These are phyloP conservation scores for Gasterosteus nipponicus DNA, from an alignment of 2,113 vertebrate genomes.

Conservation along the genomic window DNA sequence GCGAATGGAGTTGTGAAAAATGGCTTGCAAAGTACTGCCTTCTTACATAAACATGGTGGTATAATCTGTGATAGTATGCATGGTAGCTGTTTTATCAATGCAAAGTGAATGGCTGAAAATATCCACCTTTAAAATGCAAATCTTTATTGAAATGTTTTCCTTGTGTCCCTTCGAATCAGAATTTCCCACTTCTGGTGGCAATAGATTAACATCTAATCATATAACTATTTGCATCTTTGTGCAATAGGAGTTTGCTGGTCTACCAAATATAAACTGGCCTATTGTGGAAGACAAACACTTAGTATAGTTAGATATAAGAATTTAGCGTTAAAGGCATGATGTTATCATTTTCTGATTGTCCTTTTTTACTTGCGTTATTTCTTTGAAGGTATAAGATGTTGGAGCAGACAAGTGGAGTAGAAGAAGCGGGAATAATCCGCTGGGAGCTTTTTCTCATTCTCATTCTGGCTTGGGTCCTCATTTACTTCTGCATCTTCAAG, in stretches of 20 bases:
- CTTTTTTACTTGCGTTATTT: background rate
- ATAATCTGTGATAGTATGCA: background rate
- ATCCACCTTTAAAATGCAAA: background rate
- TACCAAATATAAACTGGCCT: background rate
- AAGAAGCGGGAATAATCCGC: slow-evolving; percentile 69
- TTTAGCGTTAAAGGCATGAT: background rate
- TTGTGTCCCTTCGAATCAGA: background rate
- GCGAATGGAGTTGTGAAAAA: background rate
- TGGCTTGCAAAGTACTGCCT: background rate
- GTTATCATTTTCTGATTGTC: background rate
- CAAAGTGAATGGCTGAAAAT: background rate
- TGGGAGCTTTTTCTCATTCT: slow-evolving; percentile 82
- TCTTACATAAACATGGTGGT: background rate
- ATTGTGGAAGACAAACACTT: background rate
- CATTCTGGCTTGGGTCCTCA: slow-evolving; percentile 79
- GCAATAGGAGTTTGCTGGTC: background rate
- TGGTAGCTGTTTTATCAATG: background rate
- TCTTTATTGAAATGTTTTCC: background rate
- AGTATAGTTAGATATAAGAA: background rate
- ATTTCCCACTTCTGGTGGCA: background rate
- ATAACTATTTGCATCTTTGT: background rate
- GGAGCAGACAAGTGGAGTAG: slow-evolving; percentile 73
- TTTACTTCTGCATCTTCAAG: slow-evolving; percentile 84
- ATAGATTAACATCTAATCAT: background rate
- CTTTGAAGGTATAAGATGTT: slow-evolving; percentile 77